Evolutionary conservation across 2,888 invertebrate genomes (phyloP).

Genomic region (Agriopis leucophaearia): DNA sequence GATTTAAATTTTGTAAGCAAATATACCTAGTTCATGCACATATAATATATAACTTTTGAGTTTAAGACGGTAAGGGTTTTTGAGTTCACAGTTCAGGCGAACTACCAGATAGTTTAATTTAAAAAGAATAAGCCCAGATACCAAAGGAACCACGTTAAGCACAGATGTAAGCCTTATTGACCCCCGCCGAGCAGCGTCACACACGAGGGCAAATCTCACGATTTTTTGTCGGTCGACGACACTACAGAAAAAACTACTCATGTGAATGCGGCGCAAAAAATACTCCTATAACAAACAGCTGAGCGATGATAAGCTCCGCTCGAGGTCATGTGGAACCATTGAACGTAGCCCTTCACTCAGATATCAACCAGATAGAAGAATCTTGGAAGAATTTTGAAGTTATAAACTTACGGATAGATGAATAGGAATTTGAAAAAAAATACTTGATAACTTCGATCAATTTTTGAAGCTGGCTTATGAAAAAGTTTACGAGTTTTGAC

Average conservation of each 20-base stretch:
- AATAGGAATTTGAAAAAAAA: too few species aligned
- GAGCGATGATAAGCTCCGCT: slow-evolving; percentile 63
- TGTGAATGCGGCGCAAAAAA: slow-evolving; percentile 67
- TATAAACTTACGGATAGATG: background rate
- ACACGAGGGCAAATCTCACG: slow-evolving; percentile 61
- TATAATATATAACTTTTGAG: too few species aligned
- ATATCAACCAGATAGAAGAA: slow-evolving; percentile 35
- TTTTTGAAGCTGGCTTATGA: too few species aligned
- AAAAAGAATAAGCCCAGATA: background rate
- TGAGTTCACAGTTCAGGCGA: too few species aligned
- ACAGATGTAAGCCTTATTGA: slow-evolving; percentile 56
- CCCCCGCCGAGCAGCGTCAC: slow-evolving; percentile 74
- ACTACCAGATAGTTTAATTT: too few species aligned
- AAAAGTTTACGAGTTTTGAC: too few species aligned
- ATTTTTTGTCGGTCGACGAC: slow-evolving; percentile 71
- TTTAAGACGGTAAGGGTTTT: too few species aligned
- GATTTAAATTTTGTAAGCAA: too few species aligned
- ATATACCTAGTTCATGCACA: too few species aligned
- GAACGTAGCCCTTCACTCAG: slow-evolving; percentile 41
- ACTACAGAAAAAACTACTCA: slow-evolving; percentile 63
- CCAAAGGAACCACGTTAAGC: slow-evolving; percentile 35
- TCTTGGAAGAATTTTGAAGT: background rate
- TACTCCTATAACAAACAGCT: slow-evolving; percentile 73
- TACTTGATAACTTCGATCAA: too few species aligned
- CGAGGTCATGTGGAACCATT: slow-evolving; percentile 36